Evolutionary conservation across 2,888 invertebrate species (phyloP), one percentile per base, ranked within the genome.

Genomic region (Drosophila meridionalis): DNA sequence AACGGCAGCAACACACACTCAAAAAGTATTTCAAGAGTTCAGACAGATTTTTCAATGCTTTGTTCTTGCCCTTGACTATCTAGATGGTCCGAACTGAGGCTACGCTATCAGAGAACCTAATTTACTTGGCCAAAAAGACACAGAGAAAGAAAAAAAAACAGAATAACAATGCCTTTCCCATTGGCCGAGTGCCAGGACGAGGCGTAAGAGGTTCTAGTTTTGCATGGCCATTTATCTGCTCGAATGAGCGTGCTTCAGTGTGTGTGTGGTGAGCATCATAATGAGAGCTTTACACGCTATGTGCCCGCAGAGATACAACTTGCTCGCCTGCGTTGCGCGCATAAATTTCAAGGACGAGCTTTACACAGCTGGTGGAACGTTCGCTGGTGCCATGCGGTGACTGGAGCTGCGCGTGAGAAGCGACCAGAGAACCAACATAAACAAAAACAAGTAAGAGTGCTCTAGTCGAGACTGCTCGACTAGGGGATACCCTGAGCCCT

Each of bases 221-320:
- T 79, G 84, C 75, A 69, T 71, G 79, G 66, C 78, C 71, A 80
- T 83, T 86, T 88, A 73, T 78, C 80, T 78, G 60, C 40, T 26
- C 20, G 61, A 40, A 61, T 38, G 60, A 28, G 57, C 36, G 47
- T 47, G 38, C 48, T 34, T 52, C 55, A 42, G 38, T 48, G 52
- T 32, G 32, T 56, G 65, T 70, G 48, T 65, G 64, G 47, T 64
- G 53, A 64, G 78, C 78, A 78, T 62, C 85, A 82, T 89, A 89
- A 89, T 87, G 89, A 84, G 85, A 75, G 76, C 73, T 84, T 84
- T 84, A 81, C 89, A 89, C 77, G 86, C 89, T 81, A 89, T 87
- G 81, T 84, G 77, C 76, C 89, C 56, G 42, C 56, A 42, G 56
- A 73, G 43, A 32, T 38, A 43, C 66, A 67, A 47, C 28, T 45